Percentiles rank a stretch among this genome's conserved stretches.
Evolutionary conservation across 2,797 vertebrate species (phyloP).

Genomic region (Intellagama lesueurii): DNA sequence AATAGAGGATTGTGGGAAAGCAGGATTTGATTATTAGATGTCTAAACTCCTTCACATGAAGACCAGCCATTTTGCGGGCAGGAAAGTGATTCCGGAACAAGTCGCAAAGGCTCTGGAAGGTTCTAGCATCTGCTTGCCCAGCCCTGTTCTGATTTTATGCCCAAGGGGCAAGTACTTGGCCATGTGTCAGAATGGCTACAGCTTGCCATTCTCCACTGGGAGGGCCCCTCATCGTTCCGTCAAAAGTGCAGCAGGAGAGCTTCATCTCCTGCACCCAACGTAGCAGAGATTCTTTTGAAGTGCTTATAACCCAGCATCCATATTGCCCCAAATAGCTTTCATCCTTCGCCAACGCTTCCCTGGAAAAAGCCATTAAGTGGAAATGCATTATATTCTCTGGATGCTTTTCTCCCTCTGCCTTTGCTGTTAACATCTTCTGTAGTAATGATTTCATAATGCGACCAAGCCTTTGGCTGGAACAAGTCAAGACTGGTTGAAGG

Average conservation of each 20-base stretch:
- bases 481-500: slow-evolving; percentile 51
- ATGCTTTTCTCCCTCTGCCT: slow-evolving; percentile 28
- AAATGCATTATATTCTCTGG: slow-evolving; percentile 49
- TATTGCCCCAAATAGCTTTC: slow-evolving; percentile 75
- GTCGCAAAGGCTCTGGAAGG: background rate
- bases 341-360: slow-evolving; percentile 79
- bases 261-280: slow-evolving; percentile 58
- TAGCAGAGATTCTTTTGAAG: slow-evolving; percentile 79
- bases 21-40: background rate
- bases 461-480: slow-evolving; percentile 65
- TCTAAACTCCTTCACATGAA: too few species aligned
- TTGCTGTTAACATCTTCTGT: slow-evolving; percentile 61
- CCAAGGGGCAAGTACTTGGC: slow-evolving; percentile 29
- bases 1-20: slow-evolving; percentile 1
- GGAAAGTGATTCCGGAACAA: slow-evolving; percentile 15
- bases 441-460: slow-evolving; percentile 63
- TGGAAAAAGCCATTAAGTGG: slow-evolving; percentile 78
- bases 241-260: slow-evolving; percentile 45
- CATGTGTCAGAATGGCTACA: slow-evolving; percentile 1
- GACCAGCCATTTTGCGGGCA: background rate
- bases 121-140: background rate
- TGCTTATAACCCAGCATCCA: slow-evolving; percentile 75
- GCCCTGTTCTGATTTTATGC: background rate
- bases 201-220: background rate
- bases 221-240: slow-evolving; percentile 21